Evolutionary conservation across 37 sponge, comb jelly and placozoan genomes (phyloP).

Genomic region (Tethya wilhelma): DNA sequence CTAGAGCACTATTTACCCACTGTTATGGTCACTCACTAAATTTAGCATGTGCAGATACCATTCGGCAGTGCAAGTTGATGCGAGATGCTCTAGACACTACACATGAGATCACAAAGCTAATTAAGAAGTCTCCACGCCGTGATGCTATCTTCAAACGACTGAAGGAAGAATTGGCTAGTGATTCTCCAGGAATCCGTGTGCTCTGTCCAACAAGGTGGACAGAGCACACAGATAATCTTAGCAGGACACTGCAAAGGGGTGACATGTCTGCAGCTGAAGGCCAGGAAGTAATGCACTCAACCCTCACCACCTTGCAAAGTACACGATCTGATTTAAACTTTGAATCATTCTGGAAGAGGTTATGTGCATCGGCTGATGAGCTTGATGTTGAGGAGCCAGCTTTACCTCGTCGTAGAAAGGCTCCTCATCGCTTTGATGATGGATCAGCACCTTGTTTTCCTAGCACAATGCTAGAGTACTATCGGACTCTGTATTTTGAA

Average conservation of each 20-base stretch:
- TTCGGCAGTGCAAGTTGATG: constrained; percentile 65
- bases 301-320: constrained; percentile 10
- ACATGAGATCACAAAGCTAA: constrained; percentile 60
- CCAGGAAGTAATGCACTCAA: neutral
- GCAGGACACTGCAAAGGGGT: constrained; percentile 47
- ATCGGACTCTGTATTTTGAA: constrained; percentile 28
- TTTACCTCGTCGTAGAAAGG: constrained; percentile 39
- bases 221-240: constrained; percentile 57
- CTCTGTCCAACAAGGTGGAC: constrained; percentile 61
- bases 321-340: constrained; percentile 34
- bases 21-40: constrained; percentile 66
- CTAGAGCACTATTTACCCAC: constrained; percentile 55
- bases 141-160: constrained; percentile 47
- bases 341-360: constrained; percentile 34
- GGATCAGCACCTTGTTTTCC: neutral
- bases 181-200: constrained; percentile 59
- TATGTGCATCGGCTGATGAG: neutral
- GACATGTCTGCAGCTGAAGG: constrained; percentile 56
- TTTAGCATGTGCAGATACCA: constrained; percentile 42
- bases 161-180: constrained; percentile 52
- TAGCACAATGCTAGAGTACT: constrained; percentile 2
- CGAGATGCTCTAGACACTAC: constrained; percentile 63
- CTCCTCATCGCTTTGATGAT: constrained; percentile 15
- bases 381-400: constrained; percentile 26
- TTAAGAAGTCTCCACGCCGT: constrained; percentile 54